Evolutionary conservation across 2,797 vertebrate species (phyloP), one percentile per base, ranked within the genome.

Genomic region (Coregonus suidteri): DNA sequence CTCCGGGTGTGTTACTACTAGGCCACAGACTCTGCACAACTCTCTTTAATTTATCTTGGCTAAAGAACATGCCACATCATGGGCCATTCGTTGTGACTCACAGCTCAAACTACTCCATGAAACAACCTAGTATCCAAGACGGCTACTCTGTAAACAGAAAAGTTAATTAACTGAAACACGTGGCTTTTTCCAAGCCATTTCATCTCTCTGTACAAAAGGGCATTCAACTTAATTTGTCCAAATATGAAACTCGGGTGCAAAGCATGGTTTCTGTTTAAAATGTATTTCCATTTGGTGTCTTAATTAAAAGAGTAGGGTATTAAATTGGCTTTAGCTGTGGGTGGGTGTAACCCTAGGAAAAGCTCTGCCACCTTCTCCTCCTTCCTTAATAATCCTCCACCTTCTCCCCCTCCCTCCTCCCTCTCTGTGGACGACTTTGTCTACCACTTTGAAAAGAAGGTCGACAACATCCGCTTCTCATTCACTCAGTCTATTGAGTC

Each of bases 281-380:
- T 81, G 71, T 69, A 81, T 77, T 80, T 85, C n/a, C 68, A 81
- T 89, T 88, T 85, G 81, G 85, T 30, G 75, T 84, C 85, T 89
- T 88, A 84, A 89, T 90, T 86, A 86, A 85, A 88, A 88, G 81
- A 11, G 7, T 11, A 41, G 67, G 65, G 69, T 76, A 76, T 85
- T 88, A 79, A 87, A 84, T 78, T 20, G 56, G 30, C 54, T 77
- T 73, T 73, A 67, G 35, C 81, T 81, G 77, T 79, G 74, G 79
- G 82, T 72, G 35, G 37, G 41, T 47, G 41, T 13, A 47, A 13
- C 41, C 9, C 0, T 47, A 13, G 41, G 41, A 47, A 47, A 47
- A 9, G 11, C 41, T 47, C 9, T 47, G 9, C 41, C 11, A 13
- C 9, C 9, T 47, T 47, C 41, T 11, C 41, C 9, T 13, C 2